Conservation (phyloP, 2,888 invertebrate species). For the Esperia sulphurella region DNA sequence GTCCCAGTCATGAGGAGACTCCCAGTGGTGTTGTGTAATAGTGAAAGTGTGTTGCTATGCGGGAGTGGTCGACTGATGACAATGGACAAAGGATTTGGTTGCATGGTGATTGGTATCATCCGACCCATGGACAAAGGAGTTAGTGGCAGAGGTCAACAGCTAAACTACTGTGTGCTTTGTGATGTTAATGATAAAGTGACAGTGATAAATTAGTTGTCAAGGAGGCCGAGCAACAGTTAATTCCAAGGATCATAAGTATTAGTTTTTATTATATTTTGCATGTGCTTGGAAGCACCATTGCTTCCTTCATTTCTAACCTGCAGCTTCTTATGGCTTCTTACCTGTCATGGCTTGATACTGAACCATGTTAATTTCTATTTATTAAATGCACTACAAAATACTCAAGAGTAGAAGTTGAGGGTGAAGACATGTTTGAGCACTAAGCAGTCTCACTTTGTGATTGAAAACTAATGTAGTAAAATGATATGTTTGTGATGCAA, state of each 20-base stretch:
- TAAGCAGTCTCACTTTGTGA: too few species aligned
- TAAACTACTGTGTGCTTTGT: background rate
- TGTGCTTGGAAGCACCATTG: background rate
- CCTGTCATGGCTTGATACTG: too few species aligned
- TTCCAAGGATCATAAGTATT: slow-evolving; percentile 3
- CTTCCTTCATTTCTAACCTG: too few species aligned
- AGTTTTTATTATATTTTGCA: background rate
- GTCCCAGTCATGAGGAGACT: slow-evolving; percentile 2
- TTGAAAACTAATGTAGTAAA: too few species aligned
- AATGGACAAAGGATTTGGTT: slow-evolving; percentile 32
- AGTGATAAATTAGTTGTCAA: slow-evolving; percentile 7
- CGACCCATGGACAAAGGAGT: slow-evolving; percentile 4
- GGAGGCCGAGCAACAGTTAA: background rate
- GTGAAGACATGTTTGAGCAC: too few species aligned
- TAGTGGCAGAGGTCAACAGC: background rate
- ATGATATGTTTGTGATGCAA: too few species aligned
- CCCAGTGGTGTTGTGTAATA: slow-evolving; percentile 33
- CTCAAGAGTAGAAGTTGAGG: too few species aligned
- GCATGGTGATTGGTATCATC: background rate
- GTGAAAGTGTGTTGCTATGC: slow-evolving; percentile 41
- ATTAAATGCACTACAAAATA: too few species aligned
- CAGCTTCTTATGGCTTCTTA: too few species aligned
- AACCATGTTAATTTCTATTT: too few species aligned
- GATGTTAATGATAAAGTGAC: background rate
- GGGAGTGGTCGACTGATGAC: slow-evolving; percentile 14